These are phyloP conservation scores for Pasiphila rectangulata DNA, from an alignment of 2,888 invertebrate genomes.

Conservation along the genomic window DNA sequence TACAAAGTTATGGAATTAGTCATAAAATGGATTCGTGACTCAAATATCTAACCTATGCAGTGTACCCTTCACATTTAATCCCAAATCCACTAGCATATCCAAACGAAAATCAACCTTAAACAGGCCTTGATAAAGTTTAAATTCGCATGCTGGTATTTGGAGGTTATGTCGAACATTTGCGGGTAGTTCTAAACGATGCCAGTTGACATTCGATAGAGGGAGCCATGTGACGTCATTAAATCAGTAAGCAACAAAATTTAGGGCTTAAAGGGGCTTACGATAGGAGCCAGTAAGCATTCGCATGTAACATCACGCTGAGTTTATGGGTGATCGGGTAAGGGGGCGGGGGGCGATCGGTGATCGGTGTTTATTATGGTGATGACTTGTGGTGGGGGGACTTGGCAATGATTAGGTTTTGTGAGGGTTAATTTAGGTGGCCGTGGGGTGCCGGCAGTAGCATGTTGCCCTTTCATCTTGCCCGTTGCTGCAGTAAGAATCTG, in stretches of 20 bases:
- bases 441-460: too few relatives aligned
- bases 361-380: conserved; percentile 2
- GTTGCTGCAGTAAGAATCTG: too few relatives aligned
- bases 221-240: conserved; percentile 78
- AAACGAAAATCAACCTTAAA: conserved; percentile 29
- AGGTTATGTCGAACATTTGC: conserved; percentile 33
- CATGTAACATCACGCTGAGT: conserved; percentile 39
- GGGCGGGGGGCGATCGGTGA: conserved; percentile 17
- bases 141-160: conserved; percentile 7
- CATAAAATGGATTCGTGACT: conserved; percentile 81
- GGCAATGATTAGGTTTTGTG: too few relatives aligned
- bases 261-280: conserved; percentile 63
- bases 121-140: rapidly evolving
- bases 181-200: conserved; percentile 51
- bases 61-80: conserved; percentile 33
- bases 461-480: too few relatives aligned
- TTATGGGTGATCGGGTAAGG: conserved; percentile 34
- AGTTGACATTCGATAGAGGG: conserved; percentile 80
- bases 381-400: too few relatives aligned
- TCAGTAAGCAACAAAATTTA: conserved; percentile 76
- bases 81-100: conserved; percentile 20
- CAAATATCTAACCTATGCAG: conserved; percentile 77
- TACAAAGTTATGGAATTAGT: conserved; percentile 81
- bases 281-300: conserved; percentile 42
- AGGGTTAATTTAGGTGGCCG: too few relatives aligned